These are phyloP conservation scores for Phrynocephalus vlangalii DNA, from an alignment of 2,797 vertebrate genomes.

Conservation along the genomic window DNA sequence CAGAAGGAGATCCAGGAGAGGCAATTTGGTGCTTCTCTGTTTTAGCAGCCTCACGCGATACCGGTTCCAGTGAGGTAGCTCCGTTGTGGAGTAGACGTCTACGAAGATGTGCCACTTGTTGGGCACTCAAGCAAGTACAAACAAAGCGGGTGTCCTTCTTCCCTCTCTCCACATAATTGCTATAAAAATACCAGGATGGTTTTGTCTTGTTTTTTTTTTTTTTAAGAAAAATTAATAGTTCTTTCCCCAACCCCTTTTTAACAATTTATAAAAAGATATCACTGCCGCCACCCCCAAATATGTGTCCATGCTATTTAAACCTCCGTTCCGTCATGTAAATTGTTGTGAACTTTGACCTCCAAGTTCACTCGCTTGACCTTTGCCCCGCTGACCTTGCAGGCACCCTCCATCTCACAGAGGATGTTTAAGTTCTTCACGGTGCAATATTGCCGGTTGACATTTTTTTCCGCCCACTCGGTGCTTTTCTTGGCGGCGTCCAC, in stretches of 20 bases:
- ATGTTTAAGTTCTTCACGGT: constrained; percentile 87
- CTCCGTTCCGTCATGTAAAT: constrained; percentile 92
- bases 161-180: constrained; percentile 77
- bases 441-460: constrained; percentile 85
- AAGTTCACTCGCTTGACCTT: constrained; percentile 91
- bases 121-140: constrained; percentile 53
- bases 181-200: constrained; percentile 86
- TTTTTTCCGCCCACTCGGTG: constrained; percentile 79
- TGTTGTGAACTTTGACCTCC: constrained; percentile 93
- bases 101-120: constrained; percentile 69
- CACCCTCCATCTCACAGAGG: constrained; percentile 77
- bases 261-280: constrained; percentile 81
- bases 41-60: constrained; percentile 31
- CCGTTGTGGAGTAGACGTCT: constrained; percentile 75
- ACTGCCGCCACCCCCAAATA: background rate
- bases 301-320: constrained; percentile 78
- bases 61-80: constrained; percentile 78
- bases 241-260: constrained; percentile 69
- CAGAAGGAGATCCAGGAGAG: background rate
- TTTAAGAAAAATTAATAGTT: background rate
- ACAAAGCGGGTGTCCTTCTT: constrained; percentile 42
- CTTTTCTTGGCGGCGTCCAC: constrained; percentile 86
- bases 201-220: constrained; percentile 24
- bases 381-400: constrained; percentile 73
- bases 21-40: background rate